Percentiles rank a stretch among this genome's conserved stretches.
Conservation (phyloP, 2,888 invertebrate genomes). For the Phengaris alcon region DNA sequence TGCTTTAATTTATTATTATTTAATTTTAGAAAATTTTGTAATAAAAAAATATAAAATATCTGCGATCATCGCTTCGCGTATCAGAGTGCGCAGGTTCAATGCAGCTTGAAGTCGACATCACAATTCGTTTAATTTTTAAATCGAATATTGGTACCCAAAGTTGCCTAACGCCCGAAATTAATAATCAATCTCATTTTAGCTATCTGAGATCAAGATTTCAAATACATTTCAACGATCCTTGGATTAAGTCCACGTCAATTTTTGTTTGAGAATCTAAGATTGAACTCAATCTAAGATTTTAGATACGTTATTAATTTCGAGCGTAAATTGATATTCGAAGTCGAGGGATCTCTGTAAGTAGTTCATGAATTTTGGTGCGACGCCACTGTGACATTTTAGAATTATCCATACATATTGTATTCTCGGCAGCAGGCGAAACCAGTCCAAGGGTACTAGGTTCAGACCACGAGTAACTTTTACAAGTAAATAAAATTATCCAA, state of each 20-base stretch:
- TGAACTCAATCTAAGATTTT: too few relatives aligned
- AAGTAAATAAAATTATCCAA: neutral
- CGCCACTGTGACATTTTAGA: neutral
- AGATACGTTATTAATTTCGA: too few relatives aligned
- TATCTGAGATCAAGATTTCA: too few relatives aligned
- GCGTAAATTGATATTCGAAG: neutral
- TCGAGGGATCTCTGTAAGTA: neutral
- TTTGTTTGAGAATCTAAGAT: too few relatives aligned
- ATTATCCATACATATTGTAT: neutral
- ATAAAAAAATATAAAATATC: neutral
- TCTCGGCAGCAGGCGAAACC: neutral
- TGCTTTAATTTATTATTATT: conserved; percentile 28
- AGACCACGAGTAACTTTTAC: neutral
- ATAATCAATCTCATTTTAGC: too few relatives aligned
- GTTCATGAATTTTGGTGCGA: neutral
- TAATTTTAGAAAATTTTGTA: conserved; percentile 22
- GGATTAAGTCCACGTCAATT: too few relatives aligned
- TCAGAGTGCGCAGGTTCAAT: neutral
- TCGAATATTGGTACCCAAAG: neutral
- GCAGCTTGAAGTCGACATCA: neutral
- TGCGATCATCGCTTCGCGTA: neutral
- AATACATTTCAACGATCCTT: too few relatives aligned
- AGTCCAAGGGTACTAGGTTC: neutral
- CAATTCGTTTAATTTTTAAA: neutral
- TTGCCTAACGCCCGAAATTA: neutral